These are phyloP conservation scores for Psilopogon haemacephalus DNA, from an alignment of 2,113 vertebrate species.

Conservation along the genomic window DNA sequence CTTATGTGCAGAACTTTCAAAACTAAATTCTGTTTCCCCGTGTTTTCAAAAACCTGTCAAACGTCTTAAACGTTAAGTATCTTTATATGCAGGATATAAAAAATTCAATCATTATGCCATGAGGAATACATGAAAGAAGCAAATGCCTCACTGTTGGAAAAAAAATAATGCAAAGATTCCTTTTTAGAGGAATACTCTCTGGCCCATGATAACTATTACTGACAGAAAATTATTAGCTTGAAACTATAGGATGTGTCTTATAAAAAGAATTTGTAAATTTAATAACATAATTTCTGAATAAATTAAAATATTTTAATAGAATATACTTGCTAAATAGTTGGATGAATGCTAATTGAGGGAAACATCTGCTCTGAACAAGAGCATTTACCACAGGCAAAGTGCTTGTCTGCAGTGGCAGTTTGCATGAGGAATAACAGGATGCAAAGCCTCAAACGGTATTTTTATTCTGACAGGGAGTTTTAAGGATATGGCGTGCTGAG, in stretches of 20 bases:
- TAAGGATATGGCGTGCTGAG: slow-evolving; percentile 19
- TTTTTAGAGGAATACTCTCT: slow-evolving; percentile 31
- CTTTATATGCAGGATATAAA: slow-evolving; percentile 6
- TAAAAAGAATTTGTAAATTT: slow-evolving; percentile 65
- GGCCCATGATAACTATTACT: slow-evolving; percentile 29
- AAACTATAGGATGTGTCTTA: slow-evolving; percentile 64
- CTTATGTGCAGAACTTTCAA: not conserved
- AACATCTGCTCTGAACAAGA: slow-evolving; percentile 70
- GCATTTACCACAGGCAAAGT: slow-evolving; percentile 69
- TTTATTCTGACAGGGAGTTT: slow-evolving; percentile 45
- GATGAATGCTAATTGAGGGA: slow-evolving; percentile 69
- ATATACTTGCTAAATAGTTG: slow-evolving; percentile 59
- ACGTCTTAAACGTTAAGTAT: not conserved
- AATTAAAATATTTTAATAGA: slow-evolving; percentile 75
- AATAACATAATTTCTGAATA: slow-evolving; percentile 71
- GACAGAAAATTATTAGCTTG: slow-evolving; percentile 65
- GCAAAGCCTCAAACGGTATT: slow-evolving; percentile 28
- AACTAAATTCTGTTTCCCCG: not conserved
- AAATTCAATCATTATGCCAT: not conserved
- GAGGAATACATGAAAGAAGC: slow-evolving; percentile 9
- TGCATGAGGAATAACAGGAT: slow-evolving; percentile 47
- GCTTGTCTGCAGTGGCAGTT: slow-evolving; percentile 60
- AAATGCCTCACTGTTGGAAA: not conserved
- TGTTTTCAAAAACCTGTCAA: slow-evolving; percentile 33
- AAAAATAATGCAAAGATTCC: slow-evolving; percentile 34